Evolutionary conservation across 2,113 vertebrate species (phyloP).

Genomic region (Phainopepla nitens): DNA sequence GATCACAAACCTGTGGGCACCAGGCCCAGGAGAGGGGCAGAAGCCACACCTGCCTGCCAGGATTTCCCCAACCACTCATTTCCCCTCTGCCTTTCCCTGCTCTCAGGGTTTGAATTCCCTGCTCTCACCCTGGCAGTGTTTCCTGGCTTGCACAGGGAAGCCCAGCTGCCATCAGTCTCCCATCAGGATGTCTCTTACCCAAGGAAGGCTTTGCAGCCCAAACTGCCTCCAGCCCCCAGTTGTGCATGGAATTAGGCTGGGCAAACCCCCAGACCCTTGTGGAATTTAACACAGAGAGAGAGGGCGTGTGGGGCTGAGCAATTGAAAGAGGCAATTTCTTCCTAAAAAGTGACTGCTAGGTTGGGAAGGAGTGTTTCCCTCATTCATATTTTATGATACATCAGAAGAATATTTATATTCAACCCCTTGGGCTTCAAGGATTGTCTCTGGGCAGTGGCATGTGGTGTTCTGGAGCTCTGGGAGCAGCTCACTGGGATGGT

Average conservation of each 20-base stretch:
- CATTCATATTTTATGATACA: neutral
- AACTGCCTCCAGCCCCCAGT: neutral
- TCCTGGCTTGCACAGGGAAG: neutral
- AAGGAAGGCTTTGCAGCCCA: neutral
- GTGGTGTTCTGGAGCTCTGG: rapidly evolving
- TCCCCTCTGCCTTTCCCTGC: neutral
- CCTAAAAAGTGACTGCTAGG: neutral
- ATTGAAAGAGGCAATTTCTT: neutral
- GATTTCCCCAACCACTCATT: neutral
- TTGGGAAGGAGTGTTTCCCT: neutral
- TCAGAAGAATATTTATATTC: neutral
- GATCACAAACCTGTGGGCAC: neutral
- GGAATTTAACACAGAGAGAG: neutral
- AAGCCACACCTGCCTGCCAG: neutral
- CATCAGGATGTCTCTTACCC: neutral
- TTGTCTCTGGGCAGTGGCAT: neutral
- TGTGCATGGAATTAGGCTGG: neutral
- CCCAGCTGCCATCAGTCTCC: neutral
- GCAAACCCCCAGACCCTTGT: neutral
- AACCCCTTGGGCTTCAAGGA: neutral
- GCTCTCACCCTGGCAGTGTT: neutral
- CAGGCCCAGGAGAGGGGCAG: neutral
- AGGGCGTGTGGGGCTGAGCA: neutral
- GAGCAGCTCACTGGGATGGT: neutral
- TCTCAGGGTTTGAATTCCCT: neutral